These are phyloP conservation scores for Pseudolaguvia tuberculata DNA, from an alignment of 2,113 vertebrate genomes.

Conservation along the genomic window DNA sequence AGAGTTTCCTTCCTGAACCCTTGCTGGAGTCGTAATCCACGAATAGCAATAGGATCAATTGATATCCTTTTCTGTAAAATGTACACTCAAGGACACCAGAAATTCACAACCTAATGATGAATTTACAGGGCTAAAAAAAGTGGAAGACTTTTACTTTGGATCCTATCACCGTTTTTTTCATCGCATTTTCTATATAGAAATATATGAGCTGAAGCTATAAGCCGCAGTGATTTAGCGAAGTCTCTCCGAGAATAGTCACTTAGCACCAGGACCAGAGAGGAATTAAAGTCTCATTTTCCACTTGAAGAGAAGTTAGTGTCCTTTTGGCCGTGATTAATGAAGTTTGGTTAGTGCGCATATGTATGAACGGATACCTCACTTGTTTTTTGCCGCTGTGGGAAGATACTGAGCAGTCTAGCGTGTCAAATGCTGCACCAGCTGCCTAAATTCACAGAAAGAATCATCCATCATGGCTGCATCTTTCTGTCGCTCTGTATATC, in stretches of 20 bases:
- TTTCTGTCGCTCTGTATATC: not conserved
- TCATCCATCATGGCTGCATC: constrained; percentile 15
- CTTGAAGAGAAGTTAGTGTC: not conserved
- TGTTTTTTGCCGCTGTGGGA: not conserved
- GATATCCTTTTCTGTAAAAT: constrained; percentile 50
- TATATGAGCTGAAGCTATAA: constrained; percentile 22
- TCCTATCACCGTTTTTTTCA: not conserved
- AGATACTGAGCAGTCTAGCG: not conserved
- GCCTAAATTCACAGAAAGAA: not conserved
- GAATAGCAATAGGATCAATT: constrained; percentile 62
- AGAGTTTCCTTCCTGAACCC: constrained; percentile 52
- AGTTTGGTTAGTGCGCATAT: not conserved
- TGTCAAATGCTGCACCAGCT: not conserved
- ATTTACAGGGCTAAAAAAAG: constrained; percentile 22
- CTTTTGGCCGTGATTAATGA: not conserved
- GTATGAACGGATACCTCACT: not conserved
- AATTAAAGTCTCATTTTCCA: constrained; percentile 15
- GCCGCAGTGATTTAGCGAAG: too few species aligned
- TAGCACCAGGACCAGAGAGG: constrained; percentile 7
- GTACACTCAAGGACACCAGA: constrained; percentile 49
- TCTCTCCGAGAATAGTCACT: constrained; percentile 48
- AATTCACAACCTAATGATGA: constrained; percentile 49
- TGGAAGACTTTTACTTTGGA: not conserved
- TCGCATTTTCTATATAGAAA: too few species aligned
- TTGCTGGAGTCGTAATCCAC: constrained; percentile 49